Evolutionary conservation across 2,113 vertebrate species (phyloP).

Genomic region (Dicaeum eximium): DNA sequence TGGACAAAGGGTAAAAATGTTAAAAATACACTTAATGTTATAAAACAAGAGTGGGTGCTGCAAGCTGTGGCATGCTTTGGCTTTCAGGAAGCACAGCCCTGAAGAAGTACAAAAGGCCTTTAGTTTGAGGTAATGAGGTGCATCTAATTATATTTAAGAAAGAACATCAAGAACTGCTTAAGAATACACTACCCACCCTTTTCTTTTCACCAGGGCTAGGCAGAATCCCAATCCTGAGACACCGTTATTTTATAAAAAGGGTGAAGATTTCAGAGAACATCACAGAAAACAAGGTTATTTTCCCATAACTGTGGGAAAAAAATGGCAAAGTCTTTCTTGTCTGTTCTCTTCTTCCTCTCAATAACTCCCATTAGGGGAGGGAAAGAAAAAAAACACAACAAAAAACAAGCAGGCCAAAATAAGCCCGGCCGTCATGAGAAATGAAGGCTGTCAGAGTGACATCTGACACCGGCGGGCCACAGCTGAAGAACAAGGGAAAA

Average conservation of each 20-base stretch:
- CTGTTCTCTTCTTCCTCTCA: slow-evolving; percentile 54
- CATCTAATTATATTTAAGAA: slow-evolving; percentile 79
- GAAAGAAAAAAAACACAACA: neutral
- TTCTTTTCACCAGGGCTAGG: slow-evolving; percentile 64
- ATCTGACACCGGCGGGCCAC: slow-evolving; percentile 78
- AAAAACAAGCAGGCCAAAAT: slow-evolving; percentile 47
- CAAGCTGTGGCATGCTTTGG: slow-evolving; percentile 10
- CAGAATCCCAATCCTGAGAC: slow-evolving; percentile 56
- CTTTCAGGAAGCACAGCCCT: slow-evolving; percentile 65
- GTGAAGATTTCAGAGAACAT: slow-evolving; percentile 86
- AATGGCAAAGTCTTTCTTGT: slow-evolving; percentile 51
- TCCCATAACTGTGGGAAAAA: slow-evolving; percentile 85
- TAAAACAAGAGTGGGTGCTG: slow-evolving; percentile 26
- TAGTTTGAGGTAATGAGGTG: slow-evolving; percentile 77
- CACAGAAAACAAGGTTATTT: slow-evolving; percentile 88
- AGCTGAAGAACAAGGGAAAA: slow-evolving; percentile 80
- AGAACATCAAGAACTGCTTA: slow-evolving; percentile 70
- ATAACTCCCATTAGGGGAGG: slow-evolving; percentile 58
- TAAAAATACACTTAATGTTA: slow-evolving; percentile 40
- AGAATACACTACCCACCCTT: slow-evolving; percentile 53
- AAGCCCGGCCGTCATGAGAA: slow-evolving; percentile 79
- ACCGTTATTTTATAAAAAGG: slow-evolving; percentile 77
- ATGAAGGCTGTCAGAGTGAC: slow-evolving; percentile 72
- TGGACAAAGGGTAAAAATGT: slow-evolving; percentile 24
- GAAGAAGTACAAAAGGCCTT: slow-evolving; percentile 74